Evolutionary conservation across 2,113 vertebrate species (phyloP).

Genomic region (Gulo gulo): DNA sequence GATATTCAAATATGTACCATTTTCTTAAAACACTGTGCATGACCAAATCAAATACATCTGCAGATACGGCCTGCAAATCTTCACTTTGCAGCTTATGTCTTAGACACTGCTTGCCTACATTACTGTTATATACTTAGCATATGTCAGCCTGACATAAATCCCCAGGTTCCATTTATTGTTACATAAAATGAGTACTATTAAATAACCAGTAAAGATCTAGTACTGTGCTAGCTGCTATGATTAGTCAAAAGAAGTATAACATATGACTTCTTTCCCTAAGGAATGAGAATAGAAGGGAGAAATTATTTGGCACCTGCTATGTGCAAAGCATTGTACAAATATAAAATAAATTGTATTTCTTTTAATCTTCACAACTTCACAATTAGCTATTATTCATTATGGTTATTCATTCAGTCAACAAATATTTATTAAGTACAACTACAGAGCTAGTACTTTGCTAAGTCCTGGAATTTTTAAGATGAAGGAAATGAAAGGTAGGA

Average conservation of each 20-base stretch:
- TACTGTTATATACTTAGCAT: background rate
- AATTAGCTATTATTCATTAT: background rate
- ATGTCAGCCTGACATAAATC: background rate
- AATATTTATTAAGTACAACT: background rate
- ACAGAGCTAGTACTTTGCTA: background rate
- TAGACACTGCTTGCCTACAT: background rate
- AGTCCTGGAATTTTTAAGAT: background rate
- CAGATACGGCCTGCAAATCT: background rate
- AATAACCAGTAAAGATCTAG: slow-evolving; percentile 9
- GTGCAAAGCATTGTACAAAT: background rate
- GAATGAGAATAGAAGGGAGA: background rate
- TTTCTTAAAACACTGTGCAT: background rate
- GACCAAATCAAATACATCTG: background rate
- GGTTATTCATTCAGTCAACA: background rate
- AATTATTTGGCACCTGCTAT: background rate
- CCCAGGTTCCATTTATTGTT: background rate
- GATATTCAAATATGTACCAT: background rate
- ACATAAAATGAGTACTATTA: background rate
- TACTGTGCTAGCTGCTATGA: background rate
- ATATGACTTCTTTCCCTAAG: background rate
- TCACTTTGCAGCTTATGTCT: background rate
- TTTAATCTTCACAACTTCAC: background rate
- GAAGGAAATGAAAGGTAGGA: background rate
- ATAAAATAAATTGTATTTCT: background rate
- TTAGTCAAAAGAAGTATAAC: slow-evolving; percentile 17